Conservation (phyloP, 2,888 invertebrate species). For the Drosophila pullipes region DNA sequence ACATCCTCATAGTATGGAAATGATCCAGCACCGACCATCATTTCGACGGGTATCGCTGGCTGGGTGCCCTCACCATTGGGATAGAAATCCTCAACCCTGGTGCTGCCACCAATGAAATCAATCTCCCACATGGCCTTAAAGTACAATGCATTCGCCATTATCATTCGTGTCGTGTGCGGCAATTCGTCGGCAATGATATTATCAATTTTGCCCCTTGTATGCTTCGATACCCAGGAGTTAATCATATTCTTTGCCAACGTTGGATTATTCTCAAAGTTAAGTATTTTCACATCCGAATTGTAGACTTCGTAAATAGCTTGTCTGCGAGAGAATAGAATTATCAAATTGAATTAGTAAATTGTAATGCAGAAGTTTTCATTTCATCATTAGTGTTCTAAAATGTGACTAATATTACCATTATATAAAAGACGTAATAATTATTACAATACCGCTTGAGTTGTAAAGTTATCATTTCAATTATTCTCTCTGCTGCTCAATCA, state of each 20-base stretch:
- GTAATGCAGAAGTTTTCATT: not conserved
- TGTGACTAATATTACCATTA: not conserved
- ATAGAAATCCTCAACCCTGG: constrained; percentile 86
- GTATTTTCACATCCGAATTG: constrained; percentile 86
- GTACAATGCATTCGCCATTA: constrained; percentile 89
- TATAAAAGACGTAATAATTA: not conserved
- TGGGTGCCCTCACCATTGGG: constrained; percentile 85
- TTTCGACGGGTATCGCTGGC: constrained; percentile 85
- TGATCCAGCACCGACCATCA: constrained; percentile 89
- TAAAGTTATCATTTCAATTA: not conserved
- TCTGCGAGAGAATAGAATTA: constrained; percentile 44
- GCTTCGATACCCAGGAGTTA: constrained; percentile 87
- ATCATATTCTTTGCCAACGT: constrained; percentile 85
- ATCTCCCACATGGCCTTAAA: constrained; percentile 88
- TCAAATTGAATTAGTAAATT: not conserved
- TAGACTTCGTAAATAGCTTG: constrained; percentile 86
- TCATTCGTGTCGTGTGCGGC: constrained; percentile 86
- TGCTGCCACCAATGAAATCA: constrained; percentile 87
- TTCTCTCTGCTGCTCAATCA: not conserved
- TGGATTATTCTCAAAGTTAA: constrained; percentile 86
- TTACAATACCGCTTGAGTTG: not conserved
- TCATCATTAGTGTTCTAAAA: not conserved
- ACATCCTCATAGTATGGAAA: constrained; percentile 86
- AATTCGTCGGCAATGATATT: constrained; percentile 86
- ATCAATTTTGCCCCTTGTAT: constrained; percentile 88